These are phyloP conservation scores for Mimachlamys varia DNA, from an alignment of 2,888 invertebrate species.

Conservation along the genomic window DNA sequence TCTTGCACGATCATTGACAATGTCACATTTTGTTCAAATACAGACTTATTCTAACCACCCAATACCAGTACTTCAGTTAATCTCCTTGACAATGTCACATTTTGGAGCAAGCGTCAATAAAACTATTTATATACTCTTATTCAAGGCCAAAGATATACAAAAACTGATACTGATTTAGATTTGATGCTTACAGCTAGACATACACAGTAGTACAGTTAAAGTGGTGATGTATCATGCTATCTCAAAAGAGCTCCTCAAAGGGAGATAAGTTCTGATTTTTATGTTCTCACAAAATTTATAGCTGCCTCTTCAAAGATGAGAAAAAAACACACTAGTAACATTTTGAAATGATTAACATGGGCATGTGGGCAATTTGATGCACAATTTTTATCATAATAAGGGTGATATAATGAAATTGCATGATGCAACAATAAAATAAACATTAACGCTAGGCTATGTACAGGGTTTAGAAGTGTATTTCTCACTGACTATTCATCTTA, in stretches of 20 bases:
- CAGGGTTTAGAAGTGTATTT: neutral
- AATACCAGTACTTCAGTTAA: too few relatives aligned
- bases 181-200: neutral
- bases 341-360: neutral
- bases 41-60: too few relatives aligned
- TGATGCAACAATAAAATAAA: neutral
- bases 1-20: too few relatives aligned
- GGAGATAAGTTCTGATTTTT: slow-evolving; percentile 25
- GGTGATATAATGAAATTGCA: neutral
- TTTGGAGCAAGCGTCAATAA: neutral
- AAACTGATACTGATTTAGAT: neutral
- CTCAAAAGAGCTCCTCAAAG: slow-evolving; percentile 23
- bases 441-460: neutral
- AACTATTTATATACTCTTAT: neutral
- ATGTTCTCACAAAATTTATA: neutral
- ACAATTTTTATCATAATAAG: neutral
- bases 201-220: neutral
- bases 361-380: neutral
- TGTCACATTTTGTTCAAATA: too few relatives aligned
- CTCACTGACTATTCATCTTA: neutral
- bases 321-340: neutral
- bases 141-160: neutral
- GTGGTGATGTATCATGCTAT: neutral
- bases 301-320: neutral
- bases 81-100: neutral